Percentiles rank a stretch among this genome's conserved stretches.
phyloP scores from a whole-genome alignment of 2,113 vertebrate genomes.

The Scytalopus superciliaris region DNA sequence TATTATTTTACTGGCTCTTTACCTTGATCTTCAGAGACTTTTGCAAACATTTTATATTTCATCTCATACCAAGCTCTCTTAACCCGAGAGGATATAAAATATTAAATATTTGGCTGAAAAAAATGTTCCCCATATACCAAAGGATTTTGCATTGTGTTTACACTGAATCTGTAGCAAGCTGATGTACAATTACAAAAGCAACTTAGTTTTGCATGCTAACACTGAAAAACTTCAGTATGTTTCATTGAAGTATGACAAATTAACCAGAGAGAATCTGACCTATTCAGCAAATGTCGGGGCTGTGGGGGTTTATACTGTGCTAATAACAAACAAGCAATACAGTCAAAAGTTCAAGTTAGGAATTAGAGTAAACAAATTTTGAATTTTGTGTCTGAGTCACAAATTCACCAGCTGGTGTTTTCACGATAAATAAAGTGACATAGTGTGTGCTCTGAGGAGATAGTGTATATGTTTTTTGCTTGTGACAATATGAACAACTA shows the following conservation, averaged over 20 bases:
- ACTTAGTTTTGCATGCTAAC: background rate
- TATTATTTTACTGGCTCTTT: background rate
- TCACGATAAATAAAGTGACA: background rate
- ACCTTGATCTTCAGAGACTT: background rate
- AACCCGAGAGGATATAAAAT: background rate
- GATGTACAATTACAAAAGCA: background rate
- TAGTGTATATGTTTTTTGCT: background rate
- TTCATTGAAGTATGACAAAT: background rate
- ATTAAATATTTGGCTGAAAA: background rate
- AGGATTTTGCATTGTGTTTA: background rate
- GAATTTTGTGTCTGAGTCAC: background rate
- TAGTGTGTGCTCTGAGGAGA: background rate
- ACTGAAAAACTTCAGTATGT: background rate
- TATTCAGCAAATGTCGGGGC: constrained; percentile 17
- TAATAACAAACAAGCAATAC: background rate
- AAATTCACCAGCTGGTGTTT: background rate
- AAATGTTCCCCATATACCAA: background rate
- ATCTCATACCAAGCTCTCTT: background rate
- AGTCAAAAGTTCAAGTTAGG: constrained; percentile 8
- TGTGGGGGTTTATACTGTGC: background rate
- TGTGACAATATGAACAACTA: background rate
- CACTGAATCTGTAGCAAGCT: background rate
- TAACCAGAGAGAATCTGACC: constrained; percentile 24
- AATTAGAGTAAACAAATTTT: background rate
- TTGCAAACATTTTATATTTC: background rate